Conservation (phyloP, 2,888 invertebrate species). For the Pachydiplax longipennis region DNA sequence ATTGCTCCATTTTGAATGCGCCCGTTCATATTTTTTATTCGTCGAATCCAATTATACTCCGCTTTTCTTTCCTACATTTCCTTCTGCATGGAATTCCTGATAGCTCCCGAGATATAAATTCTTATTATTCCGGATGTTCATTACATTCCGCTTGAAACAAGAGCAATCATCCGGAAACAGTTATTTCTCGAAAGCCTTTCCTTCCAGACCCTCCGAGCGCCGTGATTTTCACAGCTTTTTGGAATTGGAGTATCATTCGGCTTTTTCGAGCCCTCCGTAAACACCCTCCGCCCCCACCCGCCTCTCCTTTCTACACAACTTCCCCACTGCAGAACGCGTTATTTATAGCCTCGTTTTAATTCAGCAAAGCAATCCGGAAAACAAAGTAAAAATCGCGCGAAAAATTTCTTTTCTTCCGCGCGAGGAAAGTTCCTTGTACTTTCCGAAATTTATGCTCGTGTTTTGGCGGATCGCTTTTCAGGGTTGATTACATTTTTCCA, state of each 20-base stretch:
- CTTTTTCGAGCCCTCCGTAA: not conserved
- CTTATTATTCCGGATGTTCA: conserved; percentile 22
- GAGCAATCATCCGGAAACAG: not conserved
- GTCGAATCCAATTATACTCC: no score
- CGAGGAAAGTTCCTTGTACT: conserved; percentile 32
- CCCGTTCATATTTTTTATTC: no score
- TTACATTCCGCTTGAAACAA: conserved; percentile 5
- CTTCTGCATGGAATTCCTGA: not conserved
- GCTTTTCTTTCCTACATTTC: no score
- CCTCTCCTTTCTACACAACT: not conserved
- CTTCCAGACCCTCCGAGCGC: not conserved
- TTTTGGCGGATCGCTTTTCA: conserved; percentile 41
- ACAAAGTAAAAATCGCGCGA: conserved; percentile 15
- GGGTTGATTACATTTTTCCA: conserved; percentile 42
- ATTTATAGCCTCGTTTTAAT: conserved; percentile 40
- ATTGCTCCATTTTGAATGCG: no score
- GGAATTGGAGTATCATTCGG: conserved; percentile 38
- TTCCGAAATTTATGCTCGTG: conserved; percentile 31
- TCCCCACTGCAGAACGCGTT: conserved; percentile 23
- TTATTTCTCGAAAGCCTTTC: conserved; percentile 16
- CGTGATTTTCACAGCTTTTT: conserved; percentile 36
- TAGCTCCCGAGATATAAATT: conserved; percentile 2
- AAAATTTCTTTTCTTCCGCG: not conserved
- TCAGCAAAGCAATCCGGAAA: conserved; percentile 44
- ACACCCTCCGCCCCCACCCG: not conserved